Conservation (phyloP, 2,113 vertebrate genomes). For the Paradoxurus hermaphroditus region DNA sequence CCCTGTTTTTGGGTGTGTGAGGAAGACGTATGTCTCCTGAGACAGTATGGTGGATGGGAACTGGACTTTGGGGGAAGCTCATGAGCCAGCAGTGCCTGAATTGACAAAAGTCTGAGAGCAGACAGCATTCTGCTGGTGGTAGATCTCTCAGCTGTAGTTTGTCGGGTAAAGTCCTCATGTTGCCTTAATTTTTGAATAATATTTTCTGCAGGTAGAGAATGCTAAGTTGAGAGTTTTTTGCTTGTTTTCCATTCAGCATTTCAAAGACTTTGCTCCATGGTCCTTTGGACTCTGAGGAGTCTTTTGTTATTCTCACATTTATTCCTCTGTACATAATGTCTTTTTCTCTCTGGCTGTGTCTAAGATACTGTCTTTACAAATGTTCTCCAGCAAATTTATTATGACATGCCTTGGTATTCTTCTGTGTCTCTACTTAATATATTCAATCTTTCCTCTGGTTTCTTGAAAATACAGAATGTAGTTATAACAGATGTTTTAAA, state of each 20-base stretch:
- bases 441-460: neutral
- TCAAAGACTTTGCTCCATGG: neutral
- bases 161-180: neutral
- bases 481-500: neutral
- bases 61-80: neutral
- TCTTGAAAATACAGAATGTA: neutral
- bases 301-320: neutral
- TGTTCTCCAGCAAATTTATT: neutral
- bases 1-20: neutral
- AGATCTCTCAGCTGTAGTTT: neutral
- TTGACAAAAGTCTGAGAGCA: neutral
- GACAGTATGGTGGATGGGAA: neutral
- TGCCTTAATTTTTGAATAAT: neutral
- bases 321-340: neutral
- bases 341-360: neutral
- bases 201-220: neutral
- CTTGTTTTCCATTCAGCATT: neutral
- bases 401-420: neutral
- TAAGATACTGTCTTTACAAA: conserved; percentile 1
- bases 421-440: neutral
- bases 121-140: neutral
- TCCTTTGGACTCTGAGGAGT: neutral
- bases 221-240: neutral
- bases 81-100: neutral
- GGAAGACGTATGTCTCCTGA: neutral